Evolutionary conservation across 2,888 invertebrate genomes (phyloP).

Genomic region (Leucoptera coffeella): DNA sequence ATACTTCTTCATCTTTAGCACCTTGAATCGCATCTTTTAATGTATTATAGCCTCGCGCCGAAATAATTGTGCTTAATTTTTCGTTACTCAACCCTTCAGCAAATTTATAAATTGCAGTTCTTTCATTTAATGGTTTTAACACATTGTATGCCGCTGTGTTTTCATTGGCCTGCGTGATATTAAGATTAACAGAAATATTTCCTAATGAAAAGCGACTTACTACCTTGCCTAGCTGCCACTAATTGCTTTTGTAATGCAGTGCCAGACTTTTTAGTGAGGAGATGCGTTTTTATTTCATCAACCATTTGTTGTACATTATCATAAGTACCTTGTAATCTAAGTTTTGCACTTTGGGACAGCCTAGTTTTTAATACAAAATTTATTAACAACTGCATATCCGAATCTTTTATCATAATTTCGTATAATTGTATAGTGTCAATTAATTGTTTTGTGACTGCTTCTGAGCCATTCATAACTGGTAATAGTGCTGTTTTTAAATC

Average conservation of each 20-base stretch:
- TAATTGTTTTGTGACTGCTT: too few relatives aligned
- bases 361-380: too few relatives aligned
- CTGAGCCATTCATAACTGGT: too few relatives aligned
- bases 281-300: background rate
- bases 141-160: background rate
- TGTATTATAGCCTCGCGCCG: background rate
- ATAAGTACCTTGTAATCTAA: background rate
- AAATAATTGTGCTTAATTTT: too few relatives aligned
- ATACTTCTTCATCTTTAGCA: background rate
- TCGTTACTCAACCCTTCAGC: too few relatives aligned
- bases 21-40: background rate
- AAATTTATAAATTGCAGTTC: background rate
- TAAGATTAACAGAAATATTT: background rate
- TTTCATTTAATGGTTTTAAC: conserved; percentile 1
- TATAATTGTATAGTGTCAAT: background rate
- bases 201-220: background rate
- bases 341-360: too few relatives aligned
- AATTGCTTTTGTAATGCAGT: too few relatives aligned
- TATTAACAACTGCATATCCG: too few relatives aligned
- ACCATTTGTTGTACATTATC: background rate
- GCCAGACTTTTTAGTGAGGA: too few relatives aligned
- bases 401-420: background rate
- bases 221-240: background rate
- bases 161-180: background rate
- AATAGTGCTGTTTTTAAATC: conserved; percentile 1